Conservation (phyloP, 2,888 invertebrate species). For the Caenorhabditis japonica region DNA sequence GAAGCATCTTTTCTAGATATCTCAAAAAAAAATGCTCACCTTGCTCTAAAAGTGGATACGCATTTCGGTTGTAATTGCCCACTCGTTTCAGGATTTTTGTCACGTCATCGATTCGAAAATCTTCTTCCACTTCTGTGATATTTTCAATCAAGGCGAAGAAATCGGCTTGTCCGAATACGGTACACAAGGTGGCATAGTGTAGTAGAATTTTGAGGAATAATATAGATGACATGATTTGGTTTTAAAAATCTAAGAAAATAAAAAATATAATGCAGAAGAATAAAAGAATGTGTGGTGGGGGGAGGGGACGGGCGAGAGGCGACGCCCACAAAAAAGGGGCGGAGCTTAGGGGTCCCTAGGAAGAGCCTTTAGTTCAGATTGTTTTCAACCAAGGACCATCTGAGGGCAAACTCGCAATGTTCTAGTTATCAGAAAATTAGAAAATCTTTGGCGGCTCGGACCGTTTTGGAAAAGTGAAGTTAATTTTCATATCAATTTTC, state of each 20-base stretch:
- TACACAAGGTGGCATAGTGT: conserved; percentile 32
- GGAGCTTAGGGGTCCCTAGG: conserved; percentile 14
- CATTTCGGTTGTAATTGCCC: conserved; percentile 61
- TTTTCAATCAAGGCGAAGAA: conserved; percentile 39
- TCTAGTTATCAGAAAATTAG: too few species aligned
- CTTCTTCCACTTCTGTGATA: conserved; percentile 37
- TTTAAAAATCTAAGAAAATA: conserved; percentile 8
- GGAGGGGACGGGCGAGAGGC: conserved; percentile 17
- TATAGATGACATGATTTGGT: conserved; percentile 22
- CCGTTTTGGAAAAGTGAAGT: too few species aligned
- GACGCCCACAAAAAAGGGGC: conserved; percentile 38
- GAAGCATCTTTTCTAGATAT: too few species aligned
- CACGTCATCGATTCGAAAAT: conserved; percentile 54
- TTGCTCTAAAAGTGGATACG: conserved; percentile 59
- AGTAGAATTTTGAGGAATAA: conserved; percentile 47
- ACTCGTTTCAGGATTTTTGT: conserved; percentile 55
- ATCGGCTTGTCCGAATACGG: conserved; percentile 26
- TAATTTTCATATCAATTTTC: too few species aligned
- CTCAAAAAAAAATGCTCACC: conserved; percentile 33
- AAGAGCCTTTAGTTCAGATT: not conserved
- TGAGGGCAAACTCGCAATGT: too few species aligned
- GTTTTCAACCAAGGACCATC: conserved; percentile 1
- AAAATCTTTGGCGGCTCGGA: too few species aligned
- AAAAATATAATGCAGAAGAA: conserved; percentile 8
- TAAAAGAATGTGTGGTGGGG: conserved; percentile 6